Evolutionary conservation across 2,797 vertebrate species (phyloP), one percentile per base, ranked within the genome.

Genomic region (Sebastes glaucus): DNA sequence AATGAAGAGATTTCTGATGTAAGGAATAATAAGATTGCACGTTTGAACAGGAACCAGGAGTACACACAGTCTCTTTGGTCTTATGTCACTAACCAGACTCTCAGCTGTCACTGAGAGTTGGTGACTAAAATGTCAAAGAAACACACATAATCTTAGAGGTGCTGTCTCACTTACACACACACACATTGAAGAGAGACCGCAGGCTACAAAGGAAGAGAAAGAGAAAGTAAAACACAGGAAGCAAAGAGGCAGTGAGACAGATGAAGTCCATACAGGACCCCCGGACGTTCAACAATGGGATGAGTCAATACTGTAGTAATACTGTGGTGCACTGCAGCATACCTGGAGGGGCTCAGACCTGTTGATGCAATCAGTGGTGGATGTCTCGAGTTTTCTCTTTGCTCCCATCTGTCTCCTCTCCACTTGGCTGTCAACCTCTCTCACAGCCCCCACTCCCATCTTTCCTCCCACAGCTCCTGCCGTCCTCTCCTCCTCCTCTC

Each of bases 291-390:
- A 84, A 71, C 70, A 74, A 62, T 46, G 63, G 79, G 84, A 84
- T 87, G 86, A 88, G 91, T 92, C 86, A 89, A 86, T 78, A 71
- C 75, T 82, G 81, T 84, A 81, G 87, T 86, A 84, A 87, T 46
- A 78, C 81, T 71, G 77, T 59, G 89, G 84, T 75, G 90, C 92
- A 89, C 74, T 93, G 92, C 90, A 87, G 91, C 80, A 87, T 75
- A 93, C 89, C 92, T 92, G 88, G 83, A 86, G 88, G 80, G 88
- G 77, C 69, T 89, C 78, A 78, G 85, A 93, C 91, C 90, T 93
- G 90, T 92, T 91, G 90, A 92, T 91, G 89, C 86, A 91, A 89
- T 92, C 91, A 86, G 78, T 35, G 61, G 60, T 77, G 83, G 81
- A 83, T 84, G 69, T 90, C 83, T 93, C 27, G 25, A 84, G 69